These are phyloP conservation scores for Mus spicilegus DNA, from an alignment of 2,113 vertebrate genomes.

Conservation along the genomic window DNA sequence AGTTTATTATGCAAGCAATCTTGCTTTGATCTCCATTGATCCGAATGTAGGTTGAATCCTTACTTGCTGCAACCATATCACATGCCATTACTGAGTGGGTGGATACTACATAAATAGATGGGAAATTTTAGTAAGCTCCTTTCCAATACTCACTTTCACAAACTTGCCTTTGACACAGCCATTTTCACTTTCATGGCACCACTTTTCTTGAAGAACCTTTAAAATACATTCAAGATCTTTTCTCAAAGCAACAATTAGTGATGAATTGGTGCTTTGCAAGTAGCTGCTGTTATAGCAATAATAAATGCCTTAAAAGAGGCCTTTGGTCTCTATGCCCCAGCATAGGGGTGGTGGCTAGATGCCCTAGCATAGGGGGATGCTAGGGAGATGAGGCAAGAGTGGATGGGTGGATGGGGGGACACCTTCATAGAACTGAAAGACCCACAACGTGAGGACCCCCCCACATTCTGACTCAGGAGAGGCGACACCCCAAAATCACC, in stretches of 20 bases:
- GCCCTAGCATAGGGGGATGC: too few relatives aligned
- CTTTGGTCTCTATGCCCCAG: too few relatives aligned
- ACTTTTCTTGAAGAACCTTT: not conserved
- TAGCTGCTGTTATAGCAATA: not conserved
- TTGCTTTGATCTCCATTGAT: not conserved
- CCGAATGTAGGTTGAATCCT: not conserved
- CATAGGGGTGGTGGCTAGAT: too few relatives aligned
- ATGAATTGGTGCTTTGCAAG: not conserved
- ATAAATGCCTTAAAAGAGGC: not conserved
- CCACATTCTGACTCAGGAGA: too few relatives aligned
- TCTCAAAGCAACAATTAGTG: not conserved
- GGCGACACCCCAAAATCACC: too few relatives aligned
- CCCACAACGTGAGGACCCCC: too few relatives aligned
- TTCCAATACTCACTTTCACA: not conserved
- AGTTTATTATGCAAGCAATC: not conserved
- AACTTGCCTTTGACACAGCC: not conserved
- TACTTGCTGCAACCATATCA: not conserved
- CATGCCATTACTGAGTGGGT: not conserved
- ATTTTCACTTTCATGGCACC: not conserved
- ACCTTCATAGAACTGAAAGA: too few relatives aligned
- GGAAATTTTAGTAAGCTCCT: not conserved
- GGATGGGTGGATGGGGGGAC: too few relatives aligned
- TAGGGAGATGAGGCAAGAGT: too few relatives aligned
- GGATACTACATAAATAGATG: not conserved
- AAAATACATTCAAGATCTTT: not conserved